Conservation (phyloP, 2,797 vertebrate species). For the Poecilia velifera region DNA sequence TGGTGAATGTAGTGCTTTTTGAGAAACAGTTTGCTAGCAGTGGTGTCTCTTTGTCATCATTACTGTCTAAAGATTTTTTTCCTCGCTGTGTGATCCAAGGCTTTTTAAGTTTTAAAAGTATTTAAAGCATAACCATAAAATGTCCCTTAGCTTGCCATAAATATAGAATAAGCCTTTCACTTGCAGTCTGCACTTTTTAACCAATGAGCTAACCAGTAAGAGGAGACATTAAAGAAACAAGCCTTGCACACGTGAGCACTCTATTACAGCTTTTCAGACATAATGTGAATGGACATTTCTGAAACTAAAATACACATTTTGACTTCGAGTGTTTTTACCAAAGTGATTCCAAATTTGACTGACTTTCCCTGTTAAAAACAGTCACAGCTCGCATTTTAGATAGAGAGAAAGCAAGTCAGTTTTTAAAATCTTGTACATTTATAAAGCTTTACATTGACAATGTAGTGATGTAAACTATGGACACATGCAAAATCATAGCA, state of each 20-base stretch:
- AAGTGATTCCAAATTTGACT: no score
- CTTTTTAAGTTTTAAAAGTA: neutral
- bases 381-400: no score
- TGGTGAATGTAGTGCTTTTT: constrained; percentile 5
- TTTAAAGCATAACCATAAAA: neutral
- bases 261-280: neutral
- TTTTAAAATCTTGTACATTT: no score
- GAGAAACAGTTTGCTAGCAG: neutral
- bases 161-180: neutral
- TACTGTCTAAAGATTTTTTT: neutral
- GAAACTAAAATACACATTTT: no score
- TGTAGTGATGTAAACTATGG: no score
- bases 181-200: neutral
- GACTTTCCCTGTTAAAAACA: no score
- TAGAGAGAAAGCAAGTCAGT: no score
- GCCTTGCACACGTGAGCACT: neutral
- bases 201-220: neutral
- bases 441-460: no score
- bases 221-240: neutral
- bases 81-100: no score
- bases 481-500: no score
- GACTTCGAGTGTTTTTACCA: no score
- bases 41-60: neutral
- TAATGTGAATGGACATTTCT: neutral
- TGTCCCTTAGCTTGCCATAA: neutral